phyloP scores from a whole-genome alignment of 2,113 vertebrate genomes.

The Phocoena phocoena region DNA sequence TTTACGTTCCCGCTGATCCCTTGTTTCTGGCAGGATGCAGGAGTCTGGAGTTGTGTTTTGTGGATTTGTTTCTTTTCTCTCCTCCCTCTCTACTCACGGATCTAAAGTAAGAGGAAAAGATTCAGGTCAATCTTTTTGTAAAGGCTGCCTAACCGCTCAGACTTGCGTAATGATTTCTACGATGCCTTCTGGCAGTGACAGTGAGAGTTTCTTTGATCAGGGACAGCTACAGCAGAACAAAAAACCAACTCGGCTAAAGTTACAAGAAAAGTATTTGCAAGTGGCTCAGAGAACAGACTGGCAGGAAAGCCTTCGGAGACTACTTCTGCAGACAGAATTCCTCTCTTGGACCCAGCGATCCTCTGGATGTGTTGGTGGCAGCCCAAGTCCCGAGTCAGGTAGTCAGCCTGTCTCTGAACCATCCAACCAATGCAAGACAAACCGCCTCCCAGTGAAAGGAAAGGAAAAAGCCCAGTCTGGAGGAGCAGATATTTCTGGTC shows the following conservation, averaged over 20 bases:
- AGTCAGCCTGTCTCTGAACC: not conserved
- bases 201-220: not conserved
- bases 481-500: not conserved
- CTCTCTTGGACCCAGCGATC: not conserved
- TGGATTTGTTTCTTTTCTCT: not conserved
- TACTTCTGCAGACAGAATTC: not conserved
- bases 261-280: not conserved
- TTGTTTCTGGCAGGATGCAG: slow-evolving; percentile 49
- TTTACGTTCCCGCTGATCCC: not conserved
- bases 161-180: not conserved
- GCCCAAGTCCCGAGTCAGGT: not conserved
- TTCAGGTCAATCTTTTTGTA: slow-evolving; percentile 14
- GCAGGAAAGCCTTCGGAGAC: not conserved
- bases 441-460: not conserved
- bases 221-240: not conserved
- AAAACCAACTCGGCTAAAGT: not conserved
- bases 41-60: not conserved
- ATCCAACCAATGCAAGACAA: not conserved
- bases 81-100: slow-evolving; percentile 71
- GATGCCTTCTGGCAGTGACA: not conserved
- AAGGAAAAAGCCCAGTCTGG: not conserved
- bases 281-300: accelerated
- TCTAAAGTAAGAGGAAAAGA: slow-evolving; percentile 63
- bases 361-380: not conserved
- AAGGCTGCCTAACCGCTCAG: not conserved